These are phyloP conservation scores for Cryptotermes secundus DNA, from an alignment of 1,140 invertebrate genomes.

Conservation along the genomic window DNA sequence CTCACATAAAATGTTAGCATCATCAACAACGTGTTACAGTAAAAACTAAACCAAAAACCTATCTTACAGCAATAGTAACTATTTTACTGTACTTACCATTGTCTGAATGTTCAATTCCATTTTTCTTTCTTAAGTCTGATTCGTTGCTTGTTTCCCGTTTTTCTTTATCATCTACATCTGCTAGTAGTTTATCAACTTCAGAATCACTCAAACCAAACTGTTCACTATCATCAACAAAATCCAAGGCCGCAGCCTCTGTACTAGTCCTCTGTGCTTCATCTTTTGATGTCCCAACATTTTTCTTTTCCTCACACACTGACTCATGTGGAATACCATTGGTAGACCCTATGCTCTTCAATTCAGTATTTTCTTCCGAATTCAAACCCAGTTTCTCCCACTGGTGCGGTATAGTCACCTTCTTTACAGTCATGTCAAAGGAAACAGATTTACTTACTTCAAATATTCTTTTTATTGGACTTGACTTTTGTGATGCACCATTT, in stretches of 20 bases:
- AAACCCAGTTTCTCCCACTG: constrained; percentile 1
- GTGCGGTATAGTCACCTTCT: neutral
- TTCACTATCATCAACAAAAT: neutral
- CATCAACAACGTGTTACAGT: no score
- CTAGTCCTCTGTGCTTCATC: neutral
- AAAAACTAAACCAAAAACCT: no score
- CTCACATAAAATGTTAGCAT: no score
- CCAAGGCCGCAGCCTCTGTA: neutral
- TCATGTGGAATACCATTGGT: neutral
- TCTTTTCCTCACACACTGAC: no score
- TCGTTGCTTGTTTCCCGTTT: neutral
- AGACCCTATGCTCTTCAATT: neutral
- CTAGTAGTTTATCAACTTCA: neutral
- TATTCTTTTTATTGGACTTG: neutral
- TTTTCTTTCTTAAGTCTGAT: neutral
- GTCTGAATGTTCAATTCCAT: neutral
- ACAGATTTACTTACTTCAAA: neutral
- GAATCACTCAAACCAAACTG: constrained; percentile 11
- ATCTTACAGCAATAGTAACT: no score
- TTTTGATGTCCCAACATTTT: neutral
- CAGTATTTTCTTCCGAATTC: neutral
- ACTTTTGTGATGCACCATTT: neutral
- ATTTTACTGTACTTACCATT: neutral
- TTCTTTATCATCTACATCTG: neutral
- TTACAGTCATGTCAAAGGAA: neutral